Percentiles rank a stretch among this genome's conserved stretches.
phyloP scores from a whole-genome alignment of 23 tunicate species.

The Halocynthia roretzi region DNA sequence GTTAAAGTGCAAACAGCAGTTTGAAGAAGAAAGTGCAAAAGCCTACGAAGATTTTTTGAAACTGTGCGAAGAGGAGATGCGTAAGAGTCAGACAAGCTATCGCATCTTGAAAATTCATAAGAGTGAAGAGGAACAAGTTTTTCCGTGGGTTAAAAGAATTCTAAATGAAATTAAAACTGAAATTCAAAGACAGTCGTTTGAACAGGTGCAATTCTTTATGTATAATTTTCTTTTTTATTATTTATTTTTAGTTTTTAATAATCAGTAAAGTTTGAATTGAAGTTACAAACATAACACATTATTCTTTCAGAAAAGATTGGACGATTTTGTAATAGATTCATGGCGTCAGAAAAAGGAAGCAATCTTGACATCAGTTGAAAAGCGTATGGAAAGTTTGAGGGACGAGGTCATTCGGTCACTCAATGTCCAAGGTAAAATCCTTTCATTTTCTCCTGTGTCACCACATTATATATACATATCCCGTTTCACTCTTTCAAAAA shows the following conservation, averaged over 20 bases:
- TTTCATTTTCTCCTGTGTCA: not conserved
- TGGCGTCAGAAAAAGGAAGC: not conserved
- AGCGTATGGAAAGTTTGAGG: not conserved
- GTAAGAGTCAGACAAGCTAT: not conserved
- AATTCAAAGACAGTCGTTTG: too few relatives aligned
- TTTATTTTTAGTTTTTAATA: not conserved
- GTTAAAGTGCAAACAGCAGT: not conserved
- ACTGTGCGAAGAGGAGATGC: not conserved
- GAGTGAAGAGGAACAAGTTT: too few relatives aligned
- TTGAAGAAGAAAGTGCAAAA: constrained; percentile 15
- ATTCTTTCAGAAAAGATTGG: not conserved
- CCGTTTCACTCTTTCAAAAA: too few relatives aligned
- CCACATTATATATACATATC: too few relatives aligned
- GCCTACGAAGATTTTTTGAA: not conserved
- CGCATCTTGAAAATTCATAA: too few relatives aligned
- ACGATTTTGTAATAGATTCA: not conserved
- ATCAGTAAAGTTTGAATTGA: not conserved
- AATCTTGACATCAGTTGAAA: not conserved
- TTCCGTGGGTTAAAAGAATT: too few relatives aligned
- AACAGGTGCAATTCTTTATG: too few relatives aligned
- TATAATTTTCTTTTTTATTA: too few relatives aligned
- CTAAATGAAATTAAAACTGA: too few relatives aligned
- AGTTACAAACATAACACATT: not conserved
- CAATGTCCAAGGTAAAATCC: not conserved
- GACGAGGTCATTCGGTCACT: not conserved